Evolutionary conservation across 2,113 vertebrate genomes (phyloP).

Genomic region (Asarcornis scutulata): DNA sequence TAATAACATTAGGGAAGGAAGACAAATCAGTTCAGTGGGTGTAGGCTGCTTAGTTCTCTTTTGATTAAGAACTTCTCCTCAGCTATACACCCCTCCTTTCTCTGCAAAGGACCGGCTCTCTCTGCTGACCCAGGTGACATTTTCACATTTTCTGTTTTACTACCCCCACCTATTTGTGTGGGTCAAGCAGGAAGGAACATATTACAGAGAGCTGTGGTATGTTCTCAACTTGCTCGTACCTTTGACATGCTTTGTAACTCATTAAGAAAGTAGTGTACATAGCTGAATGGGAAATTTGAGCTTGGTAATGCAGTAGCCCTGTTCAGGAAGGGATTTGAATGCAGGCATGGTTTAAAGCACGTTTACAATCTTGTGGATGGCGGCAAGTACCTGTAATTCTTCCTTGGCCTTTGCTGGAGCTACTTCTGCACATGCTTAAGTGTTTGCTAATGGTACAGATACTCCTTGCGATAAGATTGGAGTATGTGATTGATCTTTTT

Average conservation of each 20-base stretch:
- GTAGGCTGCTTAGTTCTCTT: not conserved
- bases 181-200: not conserved
- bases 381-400: not conserved
- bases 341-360: not conserved
- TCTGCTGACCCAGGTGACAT: not conserved
- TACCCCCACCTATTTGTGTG: not conserved
- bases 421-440: not conserved
- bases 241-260: not conserved
- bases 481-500: not conserved
- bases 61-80: not conserved
- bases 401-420: not conserved
- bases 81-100: not conserved
- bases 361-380: not conserved
- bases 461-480: not conserved
- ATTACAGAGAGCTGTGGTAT: not conserved
- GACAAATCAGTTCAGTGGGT: not conserved
- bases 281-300: not conserved
- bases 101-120: not conserved
- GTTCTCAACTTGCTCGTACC: not conserved
- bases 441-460: not conserved
- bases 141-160: not conserved
- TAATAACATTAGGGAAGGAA: conserved; percentile 6
- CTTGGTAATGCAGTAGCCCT: not conserved
- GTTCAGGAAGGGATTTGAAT: not conserved
- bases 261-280: not conserved